Conservation (phyloP, 2,113 vertebrate species). For the Varanus komodoensis region DNA sequence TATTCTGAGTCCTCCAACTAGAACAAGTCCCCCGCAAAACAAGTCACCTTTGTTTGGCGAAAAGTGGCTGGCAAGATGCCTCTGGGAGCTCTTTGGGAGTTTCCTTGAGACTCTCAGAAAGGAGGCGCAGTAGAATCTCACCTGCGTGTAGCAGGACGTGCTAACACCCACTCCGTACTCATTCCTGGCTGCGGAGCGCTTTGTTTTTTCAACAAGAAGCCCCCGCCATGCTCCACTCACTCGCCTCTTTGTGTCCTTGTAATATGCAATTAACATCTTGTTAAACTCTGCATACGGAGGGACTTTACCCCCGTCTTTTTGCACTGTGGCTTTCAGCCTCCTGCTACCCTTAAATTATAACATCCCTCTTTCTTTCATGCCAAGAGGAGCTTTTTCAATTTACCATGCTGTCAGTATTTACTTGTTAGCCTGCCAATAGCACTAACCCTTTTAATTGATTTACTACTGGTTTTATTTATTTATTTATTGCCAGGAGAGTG, state of each 20-base stretch:
- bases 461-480: constrained; percentile 23
- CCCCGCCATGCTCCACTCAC: not conserved
- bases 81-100: not conserved
- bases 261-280: not conserved
- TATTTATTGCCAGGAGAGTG: not conserved
- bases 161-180: not conserved
- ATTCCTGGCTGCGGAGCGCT: not conserved
- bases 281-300: not conserved
- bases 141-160: not conserved
- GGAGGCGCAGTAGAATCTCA: not conserved
- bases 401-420: constrained; percentile 24
- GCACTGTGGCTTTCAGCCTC: not conserved
- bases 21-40: not conserved
- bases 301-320: constrained; percentile 26
- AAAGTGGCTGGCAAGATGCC: not conserved
- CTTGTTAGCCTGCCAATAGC: constrained; percentile 46
- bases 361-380: constrained; percentile 32
- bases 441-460: constrained; percentile 54
- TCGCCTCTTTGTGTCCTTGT: constrained; percentile 1
- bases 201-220: not conserved
- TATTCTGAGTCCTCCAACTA: not conserved
- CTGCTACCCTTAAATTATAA: not conserved
- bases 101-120: not conserved
- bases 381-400: constrained; percentile 7
- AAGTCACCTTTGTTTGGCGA: not conserved